Evolutionary conservation across 2,888 invertebrate genomes (phyloP), one percentile per base, ranked within the genome.

Genomic region (Drosophila affinis): DNA sequence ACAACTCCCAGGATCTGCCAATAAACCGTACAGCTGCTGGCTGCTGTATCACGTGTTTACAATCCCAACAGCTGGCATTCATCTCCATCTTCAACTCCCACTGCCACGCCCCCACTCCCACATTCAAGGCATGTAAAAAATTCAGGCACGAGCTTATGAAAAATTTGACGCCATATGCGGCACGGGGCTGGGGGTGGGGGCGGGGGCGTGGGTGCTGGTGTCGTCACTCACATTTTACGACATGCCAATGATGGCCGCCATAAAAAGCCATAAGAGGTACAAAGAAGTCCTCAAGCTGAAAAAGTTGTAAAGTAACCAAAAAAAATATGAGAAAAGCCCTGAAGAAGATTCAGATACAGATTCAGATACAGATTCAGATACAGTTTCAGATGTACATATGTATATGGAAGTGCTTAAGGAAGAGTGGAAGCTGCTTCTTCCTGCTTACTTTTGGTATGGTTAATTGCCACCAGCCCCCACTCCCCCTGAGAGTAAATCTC

Each of bases 161-260:
- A 72, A 80, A 71, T 72, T 85, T 82, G 83, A 71, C 72, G 81
- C 65, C 76, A 87, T 88, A 87, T 83, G 83, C 84, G 61, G 73
- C 83, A 77, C 0, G 21, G 72, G 75, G 72, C 64, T 77, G 80
- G 82, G 75, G 82, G 72, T 71, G 71, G 79, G 75, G 78, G 65
- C 68, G 1, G 7, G 1, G 27, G 27, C 6, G 6, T 79, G 68
- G 73, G 82, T 77, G 21, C 21, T 21, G 46, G 70, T 75, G 62
- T 76, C 63, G 84, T 88, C 88, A 78, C 70, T 84, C 83, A 84
- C 75, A 78, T 81, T 84, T 84, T 88, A 84, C 75, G 83, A 84
- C 88, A 88, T 87, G 83, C 88, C 83, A 84, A 84, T 84, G 83
- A 87, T 83, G 88, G 60, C 45, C 27, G 80, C 57, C 79, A 74